Conservation (phyloP, 1,140 invertebrate genomes). For the Vanessa tameamea region DNA sequence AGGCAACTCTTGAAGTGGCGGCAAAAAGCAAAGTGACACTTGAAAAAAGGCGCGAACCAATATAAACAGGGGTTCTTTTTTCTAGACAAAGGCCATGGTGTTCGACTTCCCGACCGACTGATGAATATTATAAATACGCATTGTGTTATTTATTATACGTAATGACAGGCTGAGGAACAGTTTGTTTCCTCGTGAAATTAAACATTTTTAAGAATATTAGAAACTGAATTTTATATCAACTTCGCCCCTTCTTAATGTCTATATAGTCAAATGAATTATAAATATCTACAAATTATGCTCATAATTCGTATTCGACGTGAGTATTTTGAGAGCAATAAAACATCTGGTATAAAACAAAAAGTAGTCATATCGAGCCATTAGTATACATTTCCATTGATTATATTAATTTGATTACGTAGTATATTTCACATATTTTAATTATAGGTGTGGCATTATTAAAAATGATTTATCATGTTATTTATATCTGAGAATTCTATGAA, state of each 20-base stretch:
- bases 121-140: slow-evolving; percentile 39
- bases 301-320: slow-evolving; percentile 45
- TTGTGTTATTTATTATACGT: slow-evolving; percentile 38
- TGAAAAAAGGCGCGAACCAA: slow-evolving; percentile 77
- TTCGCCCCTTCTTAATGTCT: slow-evolving; percentile 37
- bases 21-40: slow-evolving; percentile 79
- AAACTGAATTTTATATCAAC: slow-evolving; percentile 33
- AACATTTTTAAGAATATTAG: slow-evolving; percentile 33
- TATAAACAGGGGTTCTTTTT: slow-evolving; percentile 74
- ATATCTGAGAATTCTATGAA: background rate
- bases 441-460: slow-evolving; percentile 37
- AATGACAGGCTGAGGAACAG: slow-evolving; percentile 25
- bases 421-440: slow-evolving; percentile 34
- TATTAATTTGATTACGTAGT: slow-evolving; percentile 54
- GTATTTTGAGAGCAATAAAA: slow-evolving; percentile 57
- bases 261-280: slow-evolving; percentile 54
- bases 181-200: slow-evolving; percentile 27
- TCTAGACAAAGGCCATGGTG: slow-evolving; percentile 57
- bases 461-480: slow-evolving; percentile 14
- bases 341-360: slow-evolving; percentile 51
- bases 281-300: slow-evolving; percentile 49
- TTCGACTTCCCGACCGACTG: slow-evolving; percentile 37
- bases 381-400: slow-evolving; percentile 57
- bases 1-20: slow-evolving; percentile 65
- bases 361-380: slow-evolving; percentile 52